A percentile compares a stretch with the other conserved stretches of the same genome.
Evolutionary conservation across 2,797 vertebrate species (phyloP).

Genomic region (Gouania willdenowi): DNA sequence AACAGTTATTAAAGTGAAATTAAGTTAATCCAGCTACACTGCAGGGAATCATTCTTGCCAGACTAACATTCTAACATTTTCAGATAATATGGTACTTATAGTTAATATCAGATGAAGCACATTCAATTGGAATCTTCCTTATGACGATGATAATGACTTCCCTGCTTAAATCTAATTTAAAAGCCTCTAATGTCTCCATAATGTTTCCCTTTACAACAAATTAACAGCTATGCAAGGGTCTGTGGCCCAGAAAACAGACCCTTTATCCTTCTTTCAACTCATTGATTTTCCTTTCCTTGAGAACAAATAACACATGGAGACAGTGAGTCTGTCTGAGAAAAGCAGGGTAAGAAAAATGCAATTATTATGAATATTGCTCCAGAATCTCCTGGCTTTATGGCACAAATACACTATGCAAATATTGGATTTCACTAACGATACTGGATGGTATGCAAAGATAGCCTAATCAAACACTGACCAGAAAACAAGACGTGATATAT

Average conservation of each 20-base stretch:
- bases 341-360: constrained; percentile 18
- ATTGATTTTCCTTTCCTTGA: constrained; percentile 35
- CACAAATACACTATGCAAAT: constrained; percentile 37
- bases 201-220: constrained; percentile 55
- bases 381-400: constrained; percentile 34
- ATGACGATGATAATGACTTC: constrained; percentile 66
- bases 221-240: constrained; percentile 53
- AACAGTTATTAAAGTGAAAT: constrained; percentile 52
- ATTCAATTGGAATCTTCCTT: constrained; percentile 68
- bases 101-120: constrained; percentile 59
- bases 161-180: constrained; percentile 68
- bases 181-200: constrained; percentile 62
- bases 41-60: constrained; percentile 46
- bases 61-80: constrained; percentile 48
- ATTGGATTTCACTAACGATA: constrained; percentile 38
- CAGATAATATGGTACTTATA: constrained; percentile 54
- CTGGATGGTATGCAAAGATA: constrained; percentile 13
- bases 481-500: constrained; percentile 5
- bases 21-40: constrained; percentile 30
- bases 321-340: neutral
- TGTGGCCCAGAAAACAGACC: constrained; percentile 43
- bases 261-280: constrained; percentile 54
- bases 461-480: constrained; percentile 8
- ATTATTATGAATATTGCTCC: constrained; percentile 48
- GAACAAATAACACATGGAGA: constrained; percentile 31